Evolutionary conservation across 2,797 vertebrate species (phyloP).

Genomic region (Xenentodon cancila): DNA sequence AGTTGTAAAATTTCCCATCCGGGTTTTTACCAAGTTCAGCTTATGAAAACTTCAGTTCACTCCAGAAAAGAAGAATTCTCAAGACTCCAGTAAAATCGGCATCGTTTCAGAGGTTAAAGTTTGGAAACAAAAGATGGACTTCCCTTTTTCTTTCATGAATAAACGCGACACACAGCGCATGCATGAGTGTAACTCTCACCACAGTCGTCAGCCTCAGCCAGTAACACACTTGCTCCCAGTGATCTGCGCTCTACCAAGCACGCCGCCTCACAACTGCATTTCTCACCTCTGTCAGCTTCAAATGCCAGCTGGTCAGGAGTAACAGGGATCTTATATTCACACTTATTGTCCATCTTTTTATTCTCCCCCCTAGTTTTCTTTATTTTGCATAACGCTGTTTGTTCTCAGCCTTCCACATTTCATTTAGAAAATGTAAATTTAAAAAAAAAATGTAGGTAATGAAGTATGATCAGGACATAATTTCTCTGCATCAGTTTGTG

Average conservation of each 20-base stretch:
- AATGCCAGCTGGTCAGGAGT: conserved; percentile 43
- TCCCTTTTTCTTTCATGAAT: no score
- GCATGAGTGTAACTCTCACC: conserved; percentile 7
- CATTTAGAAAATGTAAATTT: neutral
- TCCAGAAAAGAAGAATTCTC: no score
- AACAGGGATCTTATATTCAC: conserved; percentile 16
- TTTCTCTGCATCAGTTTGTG: conserved; percentile 31
- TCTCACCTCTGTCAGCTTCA: conserved; percentile 46
- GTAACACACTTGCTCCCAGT: conserved; percentile 48
- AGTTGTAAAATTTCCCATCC: no score
- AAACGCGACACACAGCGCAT: neutral
- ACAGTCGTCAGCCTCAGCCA: conserved; percentile 38
- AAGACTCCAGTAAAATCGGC: no score
- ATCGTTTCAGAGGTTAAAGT: no score
- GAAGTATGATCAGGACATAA: conserved; percentile 30
- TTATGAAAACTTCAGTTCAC: no score
- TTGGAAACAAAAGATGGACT: no score
- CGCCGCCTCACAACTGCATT: conserved; percentile 33
- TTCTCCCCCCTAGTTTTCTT: neutral
- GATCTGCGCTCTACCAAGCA: conserved; percentile 46
- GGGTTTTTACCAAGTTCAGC: no score
- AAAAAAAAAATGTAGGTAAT: neutral
- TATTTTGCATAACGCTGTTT: conserved; percentile 5
- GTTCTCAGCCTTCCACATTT: conserved; percentile 9
- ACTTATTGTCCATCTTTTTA: conserved; percentile 1